Evolutionary conservation across 1,140 invertebrate genomes (phyloP).

Genomic region (Pseudomyrmex concolor): DNA sequence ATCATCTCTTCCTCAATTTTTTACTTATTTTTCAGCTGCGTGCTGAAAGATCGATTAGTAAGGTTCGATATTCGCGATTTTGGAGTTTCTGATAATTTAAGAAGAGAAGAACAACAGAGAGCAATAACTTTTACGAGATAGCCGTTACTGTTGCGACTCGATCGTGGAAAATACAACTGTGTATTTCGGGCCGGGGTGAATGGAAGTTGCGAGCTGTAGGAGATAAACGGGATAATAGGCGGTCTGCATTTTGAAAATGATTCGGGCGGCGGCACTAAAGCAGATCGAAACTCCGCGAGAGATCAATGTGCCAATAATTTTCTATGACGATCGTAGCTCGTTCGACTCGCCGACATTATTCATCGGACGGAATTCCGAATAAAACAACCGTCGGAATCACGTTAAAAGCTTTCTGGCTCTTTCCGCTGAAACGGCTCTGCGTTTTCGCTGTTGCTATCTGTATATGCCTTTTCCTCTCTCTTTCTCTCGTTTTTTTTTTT

Average conservation of each 20-base stretch:
- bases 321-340: slow-evolving; percentile 41
- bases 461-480: neutral
- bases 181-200: neutral
- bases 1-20: neutral
- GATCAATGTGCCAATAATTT: slow-evolving; percentile 59
- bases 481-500: slow-evolving; percentile 9
- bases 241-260: slow-evolving; percentile 46
- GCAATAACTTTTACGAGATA: slow-evolving; percentile 17
- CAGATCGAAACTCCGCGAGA: neutral
- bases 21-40: neutral
- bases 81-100: neutral
- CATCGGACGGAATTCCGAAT: slow-evolving; percentile 47
- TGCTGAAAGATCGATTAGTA: neutral
- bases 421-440: slow-evolving; percentile 25
- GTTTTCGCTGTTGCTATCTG: neutral
- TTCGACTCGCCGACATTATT: slow-evolving; percentile 50
- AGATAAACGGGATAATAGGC: slow-evolving; percentile 36
- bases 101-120: too few species aligned
- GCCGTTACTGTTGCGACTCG: neutral
- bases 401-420: slow-evolving; percentile 62
- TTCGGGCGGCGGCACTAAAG: neutral
- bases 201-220: neutral
- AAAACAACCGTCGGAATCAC: slow-evolving; percentile 59
- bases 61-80: neutral
- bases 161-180: neutral